Base-by-base conservation (phyloP, 2,888 invertebrate genomes). In the Galerucella pusilla region DNA sequence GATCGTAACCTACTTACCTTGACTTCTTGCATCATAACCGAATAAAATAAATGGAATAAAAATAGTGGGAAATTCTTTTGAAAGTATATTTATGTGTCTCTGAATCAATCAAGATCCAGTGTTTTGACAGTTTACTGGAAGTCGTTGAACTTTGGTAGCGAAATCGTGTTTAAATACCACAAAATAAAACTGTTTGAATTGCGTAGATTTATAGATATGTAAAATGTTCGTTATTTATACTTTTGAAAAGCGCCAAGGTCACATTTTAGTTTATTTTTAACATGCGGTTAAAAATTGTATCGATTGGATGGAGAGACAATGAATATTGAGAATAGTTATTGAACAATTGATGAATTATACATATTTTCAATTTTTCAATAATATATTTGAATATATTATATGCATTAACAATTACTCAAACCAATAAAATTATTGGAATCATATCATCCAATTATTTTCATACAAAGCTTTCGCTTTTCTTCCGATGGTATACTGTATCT, bases 131-230 rank as follows among this genome's bases (percentile, higher is more conserved):
- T 67, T 67, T 54, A 67, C 54, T 67, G 28, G 10, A 67, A 67
- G 67, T 67, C 67, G 54, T 54, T 67, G 67, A 67, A 67, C 67
- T 42, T 67, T 54, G 25, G 25, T 67, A 67, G 67, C 54, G 54
- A 67, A 67, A 35, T 67, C 28, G 35, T 45, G 67, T 67, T 54
- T 67, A 35, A 61, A 61, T 57, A 9, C 20, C 57, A 57, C 16
- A 57, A 57, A 57, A 57, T 57, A 10, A 20, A 49, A 16, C 10
- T 57, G 57, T 57, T 57, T 16, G 20, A 10, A 57, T 57, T 20
- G 11, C 20, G 6, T 57, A 57, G 57, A 57, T 57, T 57, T 16
- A 57, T 57, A 57, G 57, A 57, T 57, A n/a, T 57, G 16, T 57
- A 2, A 57, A 57, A 7, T 16, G 4, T 20, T 20, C 16, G 57